Conservation (phyloP, 2,113 vertebrate species). For the Camelus bactrianus region DNA sequence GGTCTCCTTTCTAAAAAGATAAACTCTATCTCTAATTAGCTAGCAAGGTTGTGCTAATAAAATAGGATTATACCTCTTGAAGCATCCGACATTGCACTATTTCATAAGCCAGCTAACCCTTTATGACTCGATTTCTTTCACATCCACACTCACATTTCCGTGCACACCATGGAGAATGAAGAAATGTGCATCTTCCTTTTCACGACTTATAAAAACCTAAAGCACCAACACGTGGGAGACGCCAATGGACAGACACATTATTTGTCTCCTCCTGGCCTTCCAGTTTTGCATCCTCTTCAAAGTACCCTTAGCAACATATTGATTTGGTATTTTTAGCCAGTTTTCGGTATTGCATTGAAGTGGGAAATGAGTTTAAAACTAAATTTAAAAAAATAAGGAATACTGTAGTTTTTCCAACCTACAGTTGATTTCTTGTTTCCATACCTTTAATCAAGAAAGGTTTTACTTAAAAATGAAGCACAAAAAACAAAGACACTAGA, state of each 20-base stretch:
- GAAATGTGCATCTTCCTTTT: constrained; percentile 87
- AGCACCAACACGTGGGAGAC: constrained; percentile 88
- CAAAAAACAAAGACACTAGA: constrained; percentile 84
- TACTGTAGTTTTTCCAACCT: constrained; percentile 81
- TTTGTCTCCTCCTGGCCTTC: constrained; percentile 77
- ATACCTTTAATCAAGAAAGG: constrained; percentile 77
- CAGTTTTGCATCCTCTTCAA: constrained; percentile 80
- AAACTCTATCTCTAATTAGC: constrained; percentile 91
- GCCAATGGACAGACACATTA: constrained; percentile 90
- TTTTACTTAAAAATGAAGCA: constrained; percentile 83
- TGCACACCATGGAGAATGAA: constrained; percentile 85
- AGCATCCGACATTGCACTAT: constrained; percentile 91
- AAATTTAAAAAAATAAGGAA: constrained; percentile 35
- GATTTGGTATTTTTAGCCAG: constrained; percentile 81
- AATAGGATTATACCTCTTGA: constrained; percentile 91
- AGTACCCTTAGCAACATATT: constrained; percentile 56
- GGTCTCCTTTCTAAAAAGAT: constrained; percentile 91
- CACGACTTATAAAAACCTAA: constrained; percentile 86
- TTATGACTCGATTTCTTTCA: constrained; percentile 84
- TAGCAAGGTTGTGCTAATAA: constrained; percentile 94
- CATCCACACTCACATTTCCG: constrained; percentile 87
- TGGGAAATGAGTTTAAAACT: constrained; percentile 80
- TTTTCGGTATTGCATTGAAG: constrained; percentile 83
- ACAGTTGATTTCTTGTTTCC: constrained; percentile 80
- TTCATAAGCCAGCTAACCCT: constrained; percentile 88